Evolutionary conservation across 2,888 invertebrate genomes (phyloP), one percentile per base, ranked within the genome.

Genomic region (Polyploca ridens): DNA sequence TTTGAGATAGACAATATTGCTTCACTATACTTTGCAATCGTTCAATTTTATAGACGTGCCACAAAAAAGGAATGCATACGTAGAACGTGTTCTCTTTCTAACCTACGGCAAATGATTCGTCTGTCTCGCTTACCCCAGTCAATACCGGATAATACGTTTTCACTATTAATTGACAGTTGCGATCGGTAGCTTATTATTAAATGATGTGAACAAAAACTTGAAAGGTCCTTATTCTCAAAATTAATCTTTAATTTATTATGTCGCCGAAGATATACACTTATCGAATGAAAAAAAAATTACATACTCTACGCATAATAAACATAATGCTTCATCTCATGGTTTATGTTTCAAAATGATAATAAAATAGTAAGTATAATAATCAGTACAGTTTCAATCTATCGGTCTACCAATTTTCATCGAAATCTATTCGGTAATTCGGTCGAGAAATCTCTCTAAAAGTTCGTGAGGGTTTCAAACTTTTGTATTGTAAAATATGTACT

Each of bases 151-250:
- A 14, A 44, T 46, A 44, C 44, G n/a, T 46, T 46, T 46, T 6
- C 46, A 46, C 46, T 1, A 46, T 46, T 46, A 46, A 46, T 46
- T 46, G 49, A 62, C 62, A 62, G 7, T 49, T 62, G 49, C 49
- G 54, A 62, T 62, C 62, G 49, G 62, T 62, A 46, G 46, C 46
- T 46, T 46, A 46, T 46, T 7, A 46, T 44, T 44, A 10, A 46
- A 5, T 46, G 6, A 46, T n/a, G n/a, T n/a, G n/a, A 46, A n/a
- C n/a, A 46, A 46, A 46, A 46, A 46, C 46, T 46, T n/a, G 46
- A n/a, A n/a, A n/a, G n/a, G n/a, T 46, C 46, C 46, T n/a, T 46
- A 46, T 46, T 46, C 46, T n/a, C 1, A n/a, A n/a, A 46, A n/a
- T 0, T n/a, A 2, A 46, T 46, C 6, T 6, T 46, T 46, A n/a